Evolutionary conservation across 23 tunicate species (phyloP), one percentile per base, ranked within the genome.

Genomic region (Trididemnum nubilum): DNA sequence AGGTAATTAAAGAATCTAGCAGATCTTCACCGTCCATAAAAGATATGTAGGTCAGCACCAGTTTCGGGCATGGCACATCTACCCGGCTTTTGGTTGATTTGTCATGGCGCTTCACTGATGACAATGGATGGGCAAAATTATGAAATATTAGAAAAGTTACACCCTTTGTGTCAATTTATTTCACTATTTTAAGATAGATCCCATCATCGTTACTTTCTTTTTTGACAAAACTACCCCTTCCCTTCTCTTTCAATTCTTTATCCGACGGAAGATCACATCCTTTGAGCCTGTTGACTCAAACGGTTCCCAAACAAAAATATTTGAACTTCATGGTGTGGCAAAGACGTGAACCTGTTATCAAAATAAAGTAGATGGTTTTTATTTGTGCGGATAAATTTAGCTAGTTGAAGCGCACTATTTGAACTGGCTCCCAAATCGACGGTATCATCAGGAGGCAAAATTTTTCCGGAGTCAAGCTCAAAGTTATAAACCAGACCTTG

Each of bases 11-110:
- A 15, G 78, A 38, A 27, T 73, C 78, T 28, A 73, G 28, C 58
- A 73, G 58, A 39, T 73, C 78, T 5, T 37, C 78, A n/a, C 78
- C 78, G 3, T 58, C 78, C 78, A 73, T 73, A 26, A 38, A 40
- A 5, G 25, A 3, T 26, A 37, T 73, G 78, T 73, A 73, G 28
- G 57, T 39, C 32, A 3, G 28, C 57, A 73, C 78, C 2, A 25
- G 2, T 73, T n/a, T 39, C 25, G 78, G 78, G 24, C 78, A 38
- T 3, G 58, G 57, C 25, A 73, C 58, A n/a, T 37, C 58, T 22
- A 39, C 24, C 12, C 30, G 7, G 2, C 31, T 37, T 26, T 73
- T 73, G 3, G 29, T 7, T 38, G 57, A 37, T 38, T 40, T 38
- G 29, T 73, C 78, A 38, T 15, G 39, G 12, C 78, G 57, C 24